A percentile compares a stretch with the other conserved stretches of the same genome.
Conservation (phyloP, 2,888 invertebrate species). For the Mantis religiosa region DNA sequence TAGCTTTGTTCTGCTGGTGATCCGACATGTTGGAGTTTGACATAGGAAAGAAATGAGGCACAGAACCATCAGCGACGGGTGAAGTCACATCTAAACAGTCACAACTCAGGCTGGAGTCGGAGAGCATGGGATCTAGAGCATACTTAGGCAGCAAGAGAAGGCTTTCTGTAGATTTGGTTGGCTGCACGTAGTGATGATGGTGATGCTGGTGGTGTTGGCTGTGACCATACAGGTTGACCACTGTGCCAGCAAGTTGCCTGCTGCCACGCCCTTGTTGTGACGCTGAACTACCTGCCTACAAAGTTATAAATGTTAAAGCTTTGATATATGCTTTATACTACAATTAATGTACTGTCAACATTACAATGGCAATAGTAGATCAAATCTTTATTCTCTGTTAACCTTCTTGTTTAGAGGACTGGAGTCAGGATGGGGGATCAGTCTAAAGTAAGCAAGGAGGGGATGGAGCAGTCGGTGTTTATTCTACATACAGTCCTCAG, state of each 20-base stretch:
- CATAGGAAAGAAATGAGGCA: slow-evolving; percentile 20
- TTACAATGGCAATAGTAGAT: too few relatives aligned
- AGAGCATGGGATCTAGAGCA: slow-evolving; percentile 48
- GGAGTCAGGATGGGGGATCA: too few relatives aligned
- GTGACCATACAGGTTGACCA: background rate
- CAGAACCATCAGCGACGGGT: slow-evolving; percentile 22
- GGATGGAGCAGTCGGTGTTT: too few relatives aligned
- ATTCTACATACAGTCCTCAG: too few relatives aligned
- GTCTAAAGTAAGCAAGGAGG: too few relatives aligned
- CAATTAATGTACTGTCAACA: too few relatives aligned
- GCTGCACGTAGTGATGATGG: slow-evolving; percentile 52
- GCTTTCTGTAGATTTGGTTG: slow-evolving; percentile 80
- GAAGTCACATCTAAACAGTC: slow-evolving; percentile 57
- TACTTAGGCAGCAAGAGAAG: slow-evolving; percentile 65
- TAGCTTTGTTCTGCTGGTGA: slow-evolving; percentile 34
- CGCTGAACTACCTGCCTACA: background rate
- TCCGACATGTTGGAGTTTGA: slow-evolving; percentile 18
- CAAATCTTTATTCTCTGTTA: too few relatives aligned
- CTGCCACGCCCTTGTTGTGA: slow-evolving; percentile 2
- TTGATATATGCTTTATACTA: too few relatives aligned
- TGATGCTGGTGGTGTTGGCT: slow-evolving; percentile 20
- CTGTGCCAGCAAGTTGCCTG: background rate
- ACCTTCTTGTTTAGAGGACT: too few relatives aligned
- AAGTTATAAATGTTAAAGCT: background rate
- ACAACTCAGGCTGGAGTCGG: slow-evolving; percentile 66